These are phyloP conservation scores for Hapalemur alaotrensis DNA, from an alignment of 2,797 vertebrate genomes.

Conservation along the genomic window DNA sequence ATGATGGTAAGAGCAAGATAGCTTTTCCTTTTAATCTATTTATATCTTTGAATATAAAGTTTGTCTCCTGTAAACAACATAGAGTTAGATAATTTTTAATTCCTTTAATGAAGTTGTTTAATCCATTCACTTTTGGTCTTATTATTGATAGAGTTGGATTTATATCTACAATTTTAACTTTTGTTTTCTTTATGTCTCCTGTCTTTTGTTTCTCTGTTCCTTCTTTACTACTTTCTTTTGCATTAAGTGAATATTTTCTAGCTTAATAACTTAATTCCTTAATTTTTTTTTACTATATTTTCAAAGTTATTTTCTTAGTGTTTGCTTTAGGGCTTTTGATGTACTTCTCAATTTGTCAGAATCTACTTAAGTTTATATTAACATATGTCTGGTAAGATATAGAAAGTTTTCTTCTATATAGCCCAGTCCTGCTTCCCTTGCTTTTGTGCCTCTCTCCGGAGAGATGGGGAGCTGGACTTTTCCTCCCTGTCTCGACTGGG, in stretches of 20 bases:
- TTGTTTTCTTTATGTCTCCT: not conserved
- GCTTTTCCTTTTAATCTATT: not conserved
- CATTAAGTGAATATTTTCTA: not conserved
- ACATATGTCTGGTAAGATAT: accelerated
- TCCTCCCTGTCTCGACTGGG: not conserved
- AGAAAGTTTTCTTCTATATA: not conserved
- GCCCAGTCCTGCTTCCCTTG: too few relatives aligned
- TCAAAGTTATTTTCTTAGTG: not conserved
- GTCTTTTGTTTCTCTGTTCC: not conserved
- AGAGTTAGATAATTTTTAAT: not conserved
- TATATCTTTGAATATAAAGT: not conserved
- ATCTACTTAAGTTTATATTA: too few relatives aligned
- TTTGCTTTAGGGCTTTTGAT: not conserved
- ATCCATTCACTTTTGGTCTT: not conserved
- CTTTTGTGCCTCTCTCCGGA: not conserved
- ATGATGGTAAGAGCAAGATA: not conserved
- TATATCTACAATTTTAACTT: not conserved
- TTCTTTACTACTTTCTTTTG: not conserved
- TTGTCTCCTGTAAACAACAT: not conserved
- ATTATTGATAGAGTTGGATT: not conserved
- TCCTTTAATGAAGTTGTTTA: not conserved
- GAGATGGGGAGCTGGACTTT: too few relatives aligned
- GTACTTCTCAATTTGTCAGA: too few relatives aligned
- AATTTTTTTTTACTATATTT: not conserved
- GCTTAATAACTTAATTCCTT: not conserved